Percentiles rank a stretch among this genome's conserved stretches.
Conservation (phyloP, 2,888 invertebrate genomes). For the Ferrisia virgata region DNA sequence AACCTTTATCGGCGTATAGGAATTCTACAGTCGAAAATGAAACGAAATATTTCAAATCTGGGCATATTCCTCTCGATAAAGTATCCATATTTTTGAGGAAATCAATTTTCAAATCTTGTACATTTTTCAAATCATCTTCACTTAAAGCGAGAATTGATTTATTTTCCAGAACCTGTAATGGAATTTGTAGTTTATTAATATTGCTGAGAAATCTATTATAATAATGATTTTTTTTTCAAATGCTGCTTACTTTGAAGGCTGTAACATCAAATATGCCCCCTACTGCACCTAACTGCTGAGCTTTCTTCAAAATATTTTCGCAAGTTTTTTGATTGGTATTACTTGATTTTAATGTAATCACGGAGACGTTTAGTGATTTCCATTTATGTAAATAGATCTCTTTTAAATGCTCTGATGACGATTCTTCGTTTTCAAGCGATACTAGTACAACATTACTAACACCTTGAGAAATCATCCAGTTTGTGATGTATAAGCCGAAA, state of each 20-base stretch:
- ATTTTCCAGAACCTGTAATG: background rate
- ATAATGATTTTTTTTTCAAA: no score
- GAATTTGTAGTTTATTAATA: no score
- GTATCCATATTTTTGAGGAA: slow-evolving; percentile 67
- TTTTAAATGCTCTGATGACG: background rate
- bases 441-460: slow-evolving; percentile 2
- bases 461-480: slow-evolving; percentile 34
- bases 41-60: slow-evolving; percentile 86
- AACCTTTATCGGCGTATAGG: slow-evolving; percentile 59
- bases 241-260: background rate
- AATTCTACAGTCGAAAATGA: slow-evolving; percentile 74
- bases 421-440: background rate
- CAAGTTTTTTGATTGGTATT: background rate
- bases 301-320: slow-evolving; percentile 21
- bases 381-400: slow-evolving; percentile 20
- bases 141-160: background rate
- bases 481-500: slow-evolving; percentile 33
- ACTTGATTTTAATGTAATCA: background rate
- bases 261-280: slow-evolving; percentile 43
- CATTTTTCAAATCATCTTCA: background rate
- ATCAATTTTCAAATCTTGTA: background rate
- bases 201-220: no score
- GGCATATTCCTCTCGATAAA: slow-evolving; percentile 72
- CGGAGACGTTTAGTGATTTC: slow-evolving; percentile 5
- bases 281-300: background rate